These are phyloP conservation scores for Halcyon badia DNA, from an alignment of 2,797 vertebrate genomes.

Conservation along the genomic window DNA sequence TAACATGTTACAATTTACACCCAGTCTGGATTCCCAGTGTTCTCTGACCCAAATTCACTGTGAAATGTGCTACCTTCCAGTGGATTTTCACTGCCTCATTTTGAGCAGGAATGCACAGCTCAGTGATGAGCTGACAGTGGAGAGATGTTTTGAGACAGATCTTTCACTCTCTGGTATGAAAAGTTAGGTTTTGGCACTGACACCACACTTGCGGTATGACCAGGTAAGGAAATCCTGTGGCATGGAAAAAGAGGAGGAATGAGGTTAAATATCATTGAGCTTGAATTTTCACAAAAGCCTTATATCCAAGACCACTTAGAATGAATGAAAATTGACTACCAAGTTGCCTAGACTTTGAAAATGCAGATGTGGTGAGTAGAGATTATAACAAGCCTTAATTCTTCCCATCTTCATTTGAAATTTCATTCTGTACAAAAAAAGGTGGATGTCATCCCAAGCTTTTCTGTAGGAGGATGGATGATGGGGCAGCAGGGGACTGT, in stretches of 20 bases:
- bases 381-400: background rate
- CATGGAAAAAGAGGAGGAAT: background rate
- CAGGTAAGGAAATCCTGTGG: background rate
- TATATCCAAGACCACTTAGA: background rate
- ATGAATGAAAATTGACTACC: background rate
- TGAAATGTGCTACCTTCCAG: background rate
- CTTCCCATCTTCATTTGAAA: background rate
- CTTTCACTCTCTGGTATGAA: background rate
- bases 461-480: background rate
- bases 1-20: background rate
- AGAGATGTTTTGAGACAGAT: background rate
- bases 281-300: background rate
- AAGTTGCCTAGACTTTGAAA: background rate
- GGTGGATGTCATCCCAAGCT: background rate
- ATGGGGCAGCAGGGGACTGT: background rate
- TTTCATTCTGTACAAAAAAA: background rate
- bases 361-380: background rate
- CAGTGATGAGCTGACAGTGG: background rate
- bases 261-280: background rate
- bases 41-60: background rate
- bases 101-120: background rate
- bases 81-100: background rate
- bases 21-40: background rate
- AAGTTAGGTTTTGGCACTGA: background rate
- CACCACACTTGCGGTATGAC: background rate